A percentile compares a stretch with the other conserved stretches of the same genome.
Conservation (phyloP, 1,140 invertebrate species). For the Macrostomum lignano region DNA sequence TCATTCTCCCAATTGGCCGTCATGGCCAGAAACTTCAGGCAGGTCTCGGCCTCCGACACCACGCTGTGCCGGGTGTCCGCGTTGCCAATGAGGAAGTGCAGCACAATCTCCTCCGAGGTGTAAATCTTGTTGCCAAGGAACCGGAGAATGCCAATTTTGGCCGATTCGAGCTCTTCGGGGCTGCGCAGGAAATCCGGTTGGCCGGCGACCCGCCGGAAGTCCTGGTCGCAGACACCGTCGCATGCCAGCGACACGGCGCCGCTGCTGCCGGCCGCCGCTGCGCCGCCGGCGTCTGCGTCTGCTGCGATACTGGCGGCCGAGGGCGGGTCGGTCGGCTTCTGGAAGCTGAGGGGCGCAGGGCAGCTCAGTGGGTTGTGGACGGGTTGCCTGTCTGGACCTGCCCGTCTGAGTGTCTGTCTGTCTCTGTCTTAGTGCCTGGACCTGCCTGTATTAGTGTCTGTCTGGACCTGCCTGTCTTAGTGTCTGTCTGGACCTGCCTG, state of each 20-base stretch:
- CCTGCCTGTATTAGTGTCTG: too few relatives aligned
- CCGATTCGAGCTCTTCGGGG: constrained; percentile 9
- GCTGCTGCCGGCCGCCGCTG: constrained; percentile 36
- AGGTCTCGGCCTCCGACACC: not conserved
- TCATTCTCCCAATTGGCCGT: constrained; percentile 3
- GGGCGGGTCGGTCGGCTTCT: not conserved
- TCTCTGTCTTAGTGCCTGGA: too few relatives aligned
- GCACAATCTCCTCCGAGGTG: constrained; percentile 40
- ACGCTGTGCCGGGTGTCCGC: constrained; percentile 41
- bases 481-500: too few relatives aligned
- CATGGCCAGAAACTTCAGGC: not conserved
- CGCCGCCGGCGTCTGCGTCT: too few relatives aligned
- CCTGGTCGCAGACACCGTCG: constrained; percentile 40
- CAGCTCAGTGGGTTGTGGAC: not conserved
- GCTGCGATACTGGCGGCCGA: too few relatives aligned
- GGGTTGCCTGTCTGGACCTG: not conserved
- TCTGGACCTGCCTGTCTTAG: too few relatives aligned
- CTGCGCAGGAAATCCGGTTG: not conserved
- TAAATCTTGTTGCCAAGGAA: constrained; percentile 48
- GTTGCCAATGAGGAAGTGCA: constrained; percentile 49
- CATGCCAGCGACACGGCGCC: constrained; percentile 48
- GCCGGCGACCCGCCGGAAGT: constrained; percentile 1
- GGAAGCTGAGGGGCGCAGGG: not conserved
- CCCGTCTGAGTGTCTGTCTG: not conserved
- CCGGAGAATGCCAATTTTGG: constrained; percentile 48